These are phyloP conservation scores for Microctonus brassicae DNA, from an alignment of 2,888 invertebrate genomes.

Conservation along the genomic window DNA sequence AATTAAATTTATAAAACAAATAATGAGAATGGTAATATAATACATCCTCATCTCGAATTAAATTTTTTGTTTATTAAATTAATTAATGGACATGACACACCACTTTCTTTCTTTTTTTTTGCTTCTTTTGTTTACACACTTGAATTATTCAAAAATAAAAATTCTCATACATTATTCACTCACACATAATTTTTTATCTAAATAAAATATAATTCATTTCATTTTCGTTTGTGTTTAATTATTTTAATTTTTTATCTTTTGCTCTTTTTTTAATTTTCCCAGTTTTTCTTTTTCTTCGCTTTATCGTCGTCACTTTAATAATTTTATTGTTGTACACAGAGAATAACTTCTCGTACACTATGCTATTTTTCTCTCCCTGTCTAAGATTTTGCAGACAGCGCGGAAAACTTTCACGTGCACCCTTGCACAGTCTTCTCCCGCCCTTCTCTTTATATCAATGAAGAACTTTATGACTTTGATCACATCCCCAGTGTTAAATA, in stretches of 20 bases:
- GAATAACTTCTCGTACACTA: neutral
- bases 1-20: constrained; percentile 3
- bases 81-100: constrained; percentile 21
- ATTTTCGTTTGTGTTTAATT: too few species aligned
- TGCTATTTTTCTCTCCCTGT: neutral
- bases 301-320: neutral
- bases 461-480: neutral
- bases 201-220: neutral
- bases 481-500: neutral
- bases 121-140: neutral
- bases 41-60: constrained; percentile 31
- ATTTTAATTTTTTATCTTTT: too few species aligned
- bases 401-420: constrained; percentile 12
- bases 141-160: constrained; percentile 14
- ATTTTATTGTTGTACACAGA: neutral
- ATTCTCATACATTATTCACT: constrained; percentile 3
- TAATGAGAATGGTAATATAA: constrained; percentile 6
- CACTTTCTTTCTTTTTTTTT: neutral
- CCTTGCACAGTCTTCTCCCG: neutral
- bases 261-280: too few species aligned
- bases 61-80: constrained; percentile 14
- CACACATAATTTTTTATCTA: neutral
- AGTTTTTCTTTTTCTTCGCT: neutral
- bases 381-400: neutral
- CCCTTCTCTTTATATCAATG: neutral